Evolutionary conservation across 2,888 invertebrate species (phyloP), one percentile per base, ranked within the genome.

Genomic region (Melipona beecheii): DNA sequence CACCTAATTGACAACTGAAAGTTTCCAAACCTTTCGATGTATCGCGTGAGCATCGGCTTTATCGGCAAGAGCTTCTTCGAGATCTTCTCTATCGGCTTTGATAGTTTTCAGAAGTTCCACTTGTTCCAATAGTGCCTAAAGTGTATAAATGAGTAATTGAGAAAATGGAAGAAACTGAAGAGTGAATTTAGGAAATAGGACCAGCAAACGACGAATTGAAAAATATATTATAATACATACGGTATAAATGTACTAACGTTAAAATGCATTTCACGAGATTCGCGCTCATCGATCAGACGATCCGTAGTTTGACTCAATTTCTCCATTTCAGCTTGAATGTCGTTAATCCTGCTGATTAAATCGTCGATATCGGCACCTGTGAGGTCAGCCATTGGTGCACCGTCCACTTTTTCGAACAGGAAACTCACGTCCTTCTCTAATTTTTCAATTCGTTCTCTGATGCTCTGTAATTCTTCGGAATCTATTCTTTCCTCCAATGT

Each of bases 31-130:
- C 92, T 97, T 97, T 62, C 96, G 95, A 76, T 97, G 96, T 79
- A 97, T 94, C 92, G 96, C 95, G 2, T 96, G 95, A 72, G 96
- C 95, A 92, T 97, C 97, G 0, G 97, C 97, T 93, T 97, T 97
- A 78, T 97, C 97, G 0, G 97, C 97, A 88, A 97, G 95, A 2
- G 97, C 96, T 83, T 97, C 97, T 79, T 96, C 96, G 88, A 97
- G 95, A 87, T 97, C 97, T 87, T 96, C 96, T 83, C 96, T 96
- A 88, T 97, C 97, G 6, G 97, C 95, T 93, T 97, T 97, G 0
- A 96, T 95, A 0, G 95, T 95, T 90, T 96, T 96, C 84, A 97
- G 91, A 21, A 96, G 89, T 89, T 97, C 96, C 69, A 97, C 95
- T 95, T 97, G 96, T 92, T 97, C 96, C 76, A 96, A 91, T 68